Base-by-base conservation (phyloP, 1,140 invertebrate species). In the Venturia canescens region DNA sequence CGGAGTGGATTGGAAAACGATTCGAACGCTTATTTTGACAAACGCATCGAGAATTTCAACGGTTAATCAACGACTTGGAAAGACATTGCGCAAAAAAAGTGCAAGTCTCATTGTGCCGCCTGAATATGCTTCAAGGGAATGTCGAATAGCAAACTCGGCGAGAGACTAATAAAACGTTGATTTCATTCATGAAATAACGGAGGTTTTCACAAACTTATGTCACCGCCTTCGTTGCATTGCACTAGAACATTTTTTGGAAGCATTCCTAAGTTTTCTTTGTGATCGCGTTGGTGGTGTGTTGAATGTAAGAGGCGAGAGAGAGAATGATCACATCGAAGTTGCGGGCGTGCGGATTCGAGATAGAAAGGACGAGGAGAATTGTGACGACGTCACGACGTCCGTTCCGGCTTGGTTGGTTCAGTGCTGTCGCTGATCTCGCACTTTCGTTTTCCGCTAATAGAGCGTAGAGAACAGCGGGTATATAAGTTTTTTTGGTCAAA, bases 391-490 rank as follows among this genome's bases (percentile, higher is more conserved):
- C 71, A 74, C 71, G 71, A 74, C 48, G 71, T 74, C 15, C 71
- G 69, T 71, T 71, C 69, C 69, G 69, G 34, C 34, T 71, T 71
- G 69, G 34, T 71, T 26, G 69, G 69, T 71, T 71, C 26, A 26
- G 69, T 69, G 66, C 66, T 69, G 27, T 31, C 66, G 66, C 66
- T 69, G 66, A 69, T 69, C 69, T 71, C 69, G 71, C 71, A 74
- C 71, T 74, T 74, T 74, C 44, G 71, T 74, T 74, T 74, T 74
- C 71, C 71, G 48, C 71, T 74, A 74, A 74, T 74, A 53, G 71
- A 74, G 71, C 71, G 71, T 69, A 69, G 50, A 74, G 71, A 74
- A 74, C 48, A 44, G 44, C n/a, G 71, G 29, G 44, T 74, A 74
- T 11, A 50, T n/a, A n/a, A n/a, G 23, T 74, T 74, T 53, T 74